Evolutionary conservation across 2,113 vertebrate genomes (phyloP).

Genomic region (Caloenas nicobarica): DNA sequence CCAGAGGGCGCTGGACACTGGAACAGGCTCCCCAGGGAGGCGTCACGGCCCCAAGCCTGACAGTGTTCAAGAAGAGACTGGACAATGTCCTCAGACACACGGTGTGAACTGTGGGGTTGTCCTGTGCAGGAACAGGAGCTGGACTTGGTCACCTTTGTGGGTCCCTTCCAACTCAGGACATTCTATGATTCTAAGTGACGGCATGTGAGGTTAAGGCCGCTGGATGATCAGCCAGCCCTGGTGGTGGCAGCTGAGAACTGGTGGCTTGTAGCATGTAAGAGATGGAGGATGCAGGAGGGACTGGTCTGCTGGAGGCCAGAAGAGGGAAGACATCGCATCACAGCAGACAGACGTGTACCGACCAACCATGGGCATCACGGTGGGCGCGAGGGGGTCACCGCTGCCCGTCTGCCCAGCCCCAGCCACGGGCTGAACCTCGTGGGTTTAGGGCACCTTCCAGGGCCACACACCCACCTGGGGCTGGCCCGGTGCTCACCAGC

Average conservation of each 20-base stretch:
- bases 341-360: rapidly evolving
- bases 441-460: neutral
- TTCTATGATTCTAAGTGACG: no score
- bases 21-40: no score
- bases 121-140: no score
- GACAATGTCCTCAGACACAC: no score
- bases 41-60: no score
- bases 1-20: no score
- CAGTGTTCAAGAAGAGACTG: no score
- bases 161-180: no score
- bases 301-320: neutral
- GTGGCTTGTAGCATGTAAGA: neutral
- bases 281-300: neutral
- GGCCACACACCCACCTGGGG: neutral
- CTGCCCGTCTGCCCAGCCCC: neutral
- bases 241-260: neutral
- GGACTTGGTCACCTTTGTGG: no score
- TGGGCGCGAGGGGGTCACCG: neutral
- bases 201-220: neutral
- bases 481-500: neutral
- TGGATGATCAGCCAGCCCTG: neutral
- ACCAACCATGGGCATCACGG: rapidly evolving
- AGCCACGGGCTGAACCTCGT: rapidly evolving
- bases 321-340: neutral
- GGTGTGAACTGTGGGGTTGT: no score